Percentiles rank a stretch among this genome's conserved stretches.
Evolutionary conservation across 1,140 invertebrate genomes (phyloP).

Genomic region (Bombus confusus): DNA sequence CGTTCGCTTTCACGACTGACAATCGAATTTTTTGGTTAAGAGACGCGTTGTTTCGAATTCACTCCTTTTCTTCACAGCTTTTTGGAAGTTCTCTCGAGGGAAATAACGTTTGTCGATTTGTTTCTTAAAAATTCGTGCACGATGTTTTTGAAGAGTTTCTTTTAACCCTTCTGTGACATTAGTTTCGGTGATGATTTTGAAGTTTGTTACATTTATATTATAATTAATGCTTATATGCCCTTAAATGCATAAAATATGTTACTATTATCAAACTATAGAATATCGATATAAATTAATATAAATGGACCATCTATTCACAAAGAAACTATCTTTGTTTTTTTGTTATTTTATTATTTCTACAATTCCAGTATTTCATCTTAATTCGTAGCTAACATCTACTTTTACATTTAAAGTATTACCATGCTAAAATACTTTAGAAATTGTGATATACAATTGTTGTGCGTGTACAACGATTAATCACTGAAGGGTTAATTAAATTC

Average conservation of each 20-base stretch:
- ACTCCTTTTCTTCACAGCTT: not conserved
- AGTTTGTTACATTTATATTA: not conserved
- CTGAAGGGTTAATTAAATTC: conserved; percentile 8
- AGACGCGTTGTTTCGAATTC: too few species aligned
- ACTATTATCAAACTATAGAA: not conserved
- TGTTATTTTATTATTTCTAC: not conserved
- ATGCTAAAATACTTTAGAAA: too few species aligned
- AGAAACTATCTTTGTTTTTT: not conserved
- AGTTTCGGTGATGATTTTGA: not conserved
- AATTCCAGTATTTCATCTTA: too few species aligned
- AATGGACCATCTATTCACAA: too few species aligned
- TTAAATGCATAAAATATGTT: too few species aligned
- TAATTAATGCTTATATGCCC: not conserved
- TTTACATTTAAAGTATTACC: too few species aligned
- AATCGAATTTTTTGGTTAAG: not conserved
- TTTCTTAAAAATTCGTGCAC: not conserved
- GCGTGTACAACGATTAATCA: not conserved
- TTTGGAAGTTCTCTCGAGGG: not conserved
- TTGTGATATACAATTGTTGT: not conserved
- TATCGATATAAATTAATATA: not conserved
- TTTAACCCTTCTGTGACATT: not conserved
- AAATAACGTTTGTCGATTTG: not conserved
- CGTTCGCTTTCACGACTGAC: conserved; percentile 40
- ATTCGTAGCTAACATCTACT: too few species aligned
- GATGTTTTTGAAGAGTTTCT: not conserved